Percentiles rank a stretch among this genome's conserved stretches.
Conservation (phyloP, 2,113 vertebrate species). For the Hemiscyllium ocellatum region DNA sequence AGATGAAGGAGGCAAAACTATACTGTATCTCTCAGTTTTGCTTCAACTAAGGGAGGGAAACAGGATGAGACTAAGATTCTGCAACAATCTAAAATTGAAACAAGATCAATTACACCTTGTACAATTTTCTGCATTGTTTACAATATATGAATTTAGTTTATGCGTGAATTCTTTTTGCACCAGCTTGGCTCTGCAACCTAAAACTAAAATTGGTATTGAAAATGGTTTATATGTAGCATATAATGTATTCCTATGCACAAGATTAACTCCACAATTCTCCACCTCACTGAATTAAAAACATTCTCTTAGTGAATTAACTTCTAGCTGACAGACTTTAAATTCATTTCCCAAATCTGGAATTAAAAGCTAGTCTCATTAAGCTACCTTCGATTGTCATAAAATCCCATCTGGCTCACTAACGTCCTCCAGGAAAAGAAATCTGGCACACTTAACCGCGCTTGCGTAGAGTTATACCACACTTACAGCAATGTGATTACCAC, state of each 20-base stretch:
- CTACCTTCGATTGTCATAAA: no score
- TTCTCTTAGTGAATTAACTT: neutral
- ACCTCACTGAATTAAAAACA: neutral
- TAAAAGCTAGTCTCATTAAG: no score
- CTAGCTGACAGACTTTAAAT: neutral
- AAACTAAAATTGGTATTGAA: neutral
- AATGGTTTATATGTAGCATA: neutral
- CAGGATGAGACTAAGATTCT: neutral
- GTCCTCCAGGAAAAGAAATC: no score
- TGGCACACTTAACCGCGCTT: no score
- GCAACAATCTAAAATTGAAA: slow-evolving; percentile 13
- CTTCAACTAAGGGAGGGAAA: no score
- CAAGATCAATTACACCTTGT: neutral
- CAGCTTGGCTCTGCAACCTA: neutral
- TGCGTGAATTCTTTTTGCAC: neutral
- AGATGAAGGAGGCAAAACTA: no score
- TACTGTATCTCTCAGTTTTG: no score
- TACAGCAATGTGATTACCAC: no score
- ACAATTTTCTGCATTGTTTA: slow-evolving; percentile 21
- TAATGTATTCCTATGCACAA: neutral
- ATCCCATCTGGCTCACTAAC: no score
- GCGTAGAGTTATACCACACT: no score
- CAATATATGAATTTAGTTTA: neutral
- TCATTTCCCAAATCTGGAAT: no score
- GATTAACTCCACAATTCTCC: neutral